Evolutionary conservation across 2,888 invertebrate species (phyloP).

Genomic region (Leptopilina myrica): DNA sequence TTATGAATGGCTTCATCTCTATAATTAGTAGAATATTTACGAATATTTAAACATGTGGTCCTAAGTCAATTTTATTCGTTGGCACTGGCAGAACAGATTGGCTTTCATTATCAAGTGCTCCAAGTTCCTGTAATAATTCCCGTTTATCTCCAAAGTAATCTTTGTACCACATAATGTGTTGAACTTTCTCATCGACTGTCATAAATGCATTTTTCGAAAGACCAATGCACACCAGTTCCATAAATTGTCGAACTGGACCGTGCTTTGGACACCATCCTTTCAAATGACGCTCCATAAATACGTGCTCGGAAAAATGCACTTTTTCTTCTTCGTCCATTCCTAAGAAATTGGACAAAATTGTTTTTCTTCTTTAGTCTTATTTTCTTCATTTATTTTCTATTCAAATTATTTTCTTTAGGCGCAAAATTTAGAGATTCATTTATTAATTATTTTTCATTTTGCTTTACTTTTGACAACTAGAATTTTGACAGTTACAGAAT

Average conservation of each 20-base stretch:
- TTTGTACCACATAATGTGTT: slow-evolving; percentile 94
- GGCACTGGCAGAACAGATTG: slow-evolving; percentile 23
- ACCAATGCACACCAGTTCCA: slow-evolving; percentile 96
- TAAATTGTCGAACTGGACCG: slow-evolving; percentile 96
- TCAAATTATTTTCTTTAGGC: not conserved
- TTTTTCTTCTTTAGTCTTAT: no score
- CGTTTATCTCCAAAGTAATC: slow-evolving; percentile 92
- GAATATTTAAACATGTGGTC: slow-evolving; percentile 9
- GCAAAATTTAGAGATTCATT: not conserved
- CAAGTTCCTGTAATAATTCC: slow-evolving; percentile 83
- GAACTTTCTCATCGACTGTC: slow-evolving; percentile 90
- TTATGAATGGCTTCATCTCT: not conserved
- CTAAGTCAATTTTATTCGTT: slow-evolving; percentile 20
- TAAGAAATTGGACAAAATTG: slow-evolving; percentile 64
- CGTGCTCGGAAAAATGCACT: slow-evolving; percentile 94
- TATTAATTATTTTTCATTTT: no score
- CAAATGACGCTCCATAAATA: slow-evolving; percentile 92
- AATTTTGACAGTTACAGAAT: no score
- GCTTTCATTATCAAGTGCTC: slow-evolving; percentile 73
- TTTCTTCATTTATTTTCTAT: not conserved
- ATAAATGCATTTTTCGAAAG: slow-evolving; percentile 96
- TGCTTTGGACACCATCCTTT: slow-evolving; percentile 92
- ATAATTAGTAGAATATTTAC: not conserved
- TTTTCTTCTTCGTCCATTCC: slow-evolving; percentile 82
- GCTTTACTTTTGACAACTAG: no score